Conservation (phyloP, 2,888 invertebrate genomes). For the Kuschelorhynchus macadamiae region DNA sequence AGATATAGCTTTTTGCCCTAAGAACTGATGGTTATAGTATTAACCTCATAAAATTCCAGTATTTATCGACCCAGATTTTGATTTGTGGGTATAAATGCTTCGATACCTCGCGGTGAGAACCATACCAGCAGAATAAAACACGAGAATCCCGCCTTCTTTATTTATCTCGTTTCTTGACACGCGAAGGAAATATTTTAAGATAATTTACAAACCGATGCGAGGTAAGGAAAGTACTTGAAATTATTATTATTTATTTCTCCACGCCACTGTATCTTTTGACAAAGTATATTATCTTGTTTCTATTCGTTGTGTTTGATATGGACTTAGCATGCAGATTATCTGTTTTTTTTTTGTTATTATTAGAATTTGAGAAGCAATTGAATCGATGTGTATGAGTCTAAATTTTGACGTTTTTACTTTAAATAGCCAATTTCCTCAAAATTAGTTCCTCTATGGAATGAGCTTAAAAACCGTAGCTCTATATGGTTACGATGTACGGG, state of each 20-base stretch:
- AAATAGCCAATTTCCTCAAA: no score
- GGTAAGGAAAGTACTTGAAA: conserved; percentile 22
- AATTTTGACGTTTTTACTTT: no score
- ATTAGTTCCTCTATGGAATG: no score
- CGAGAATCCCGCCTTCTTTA: conserved; percentile 41
- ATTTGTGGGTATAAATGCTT: conserved; percentile 42
- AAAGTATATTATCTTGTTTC: no score
- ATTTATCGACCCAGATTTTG: conserved; percentile 40
- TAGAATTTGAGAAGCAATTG: no score
- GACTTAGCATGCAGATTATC: no score
- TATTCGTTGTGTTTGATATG: no score
- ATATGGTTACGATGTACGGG: no score
- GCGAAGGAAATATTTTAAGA: conserved; percentile 39
- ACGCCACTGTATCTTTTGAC: not conserved
- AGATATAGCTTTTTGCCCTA: no score
- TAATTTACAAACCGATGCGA: conserved; percentile 33
- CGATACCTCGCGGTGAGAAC: conserved; percentile 41
- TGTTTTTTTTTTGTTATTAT: no score
- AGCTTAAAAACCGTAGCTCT: no score
- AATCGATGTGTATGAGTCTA: no score
- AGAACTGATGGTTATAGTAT: not conserved
- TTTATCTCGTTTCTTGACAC: conserved; percentile 42
- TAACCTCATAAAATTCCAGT: conserved; percentile 24
- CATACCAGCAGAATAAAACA: conserved; percentile 35
- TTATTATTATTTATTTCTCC: conserved; percentile 24